These are phyloP conservation scores for Chromis chromis DNA, from an alignment of 2,797 vertebrate genomes.

Conservation along the genomic window DNA sequence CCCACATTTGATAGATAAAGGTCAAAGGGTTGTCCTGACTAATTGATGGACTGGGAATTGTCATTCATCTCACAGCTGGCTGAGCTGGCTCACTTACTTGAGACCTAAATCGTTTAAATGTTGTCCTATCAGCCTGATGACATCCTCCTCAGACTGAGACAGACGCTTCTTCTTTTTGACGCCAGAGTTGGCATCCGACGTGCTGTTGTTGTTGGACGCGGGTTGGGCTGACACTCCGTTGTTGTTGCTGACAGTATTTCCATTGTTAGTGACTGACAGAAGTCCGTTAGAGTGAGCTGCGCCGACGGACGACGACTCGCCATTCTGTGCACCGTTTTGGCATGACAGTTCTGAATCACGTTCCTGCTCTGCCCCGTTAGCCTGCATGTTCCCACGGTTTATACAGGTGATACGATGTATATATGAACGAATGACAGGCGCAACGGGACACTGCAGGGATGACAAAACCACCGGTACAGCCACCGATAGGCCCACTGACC, in stretches of 20 bases:
- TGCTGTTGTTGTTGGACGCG: constrained; percentile 40
- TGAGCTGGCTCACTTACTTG: constrained; percentile 86
- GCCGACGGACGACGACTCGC: constrained; percentile 84
- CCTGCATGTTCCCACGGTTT: constrained; percentile 86
- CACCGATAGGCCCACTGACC: constrained; percentile 89
- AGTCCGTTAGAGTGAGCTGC: constrained; percentile 81
- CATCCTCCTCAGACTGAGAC: constrained; percentile 94
- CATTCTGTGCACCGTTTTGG: constrained; percentile 85
- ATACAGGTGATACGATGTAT: constrained; percentile 64
- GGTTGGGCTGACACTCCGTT: constrained; percentile 61
- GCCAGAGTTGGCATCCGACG: constrained; percentile 79
- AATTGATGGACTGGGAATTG: no score
- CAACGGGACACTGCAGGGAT: constrained; percentile 69
- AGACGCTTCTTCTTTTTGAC: constrained; percentile 93
- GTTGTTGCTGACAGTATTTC: constrained; percentile 82
- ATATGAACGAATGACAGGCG: constrained; percentile 64
- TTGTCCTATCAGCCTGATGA: constrained; percentile 95
- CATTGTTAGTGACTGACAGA: constrained; percentile 69
- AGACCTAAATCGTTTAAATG: constrained; percentile 95
- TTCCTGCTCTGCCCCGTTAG: constrained; percentile 89
- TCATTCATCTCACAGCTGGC: no score
- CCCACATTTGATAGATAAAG: no score
- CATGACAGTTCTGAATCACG: constrained; percentile 83
- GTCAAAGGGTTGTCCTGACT: no score
- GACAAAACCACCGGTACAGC: constrained; percentile 65